phyloP scores from a whole-genome alignment of 2,113 vertebrate species.

The Tapirus terrestris region DNA sequence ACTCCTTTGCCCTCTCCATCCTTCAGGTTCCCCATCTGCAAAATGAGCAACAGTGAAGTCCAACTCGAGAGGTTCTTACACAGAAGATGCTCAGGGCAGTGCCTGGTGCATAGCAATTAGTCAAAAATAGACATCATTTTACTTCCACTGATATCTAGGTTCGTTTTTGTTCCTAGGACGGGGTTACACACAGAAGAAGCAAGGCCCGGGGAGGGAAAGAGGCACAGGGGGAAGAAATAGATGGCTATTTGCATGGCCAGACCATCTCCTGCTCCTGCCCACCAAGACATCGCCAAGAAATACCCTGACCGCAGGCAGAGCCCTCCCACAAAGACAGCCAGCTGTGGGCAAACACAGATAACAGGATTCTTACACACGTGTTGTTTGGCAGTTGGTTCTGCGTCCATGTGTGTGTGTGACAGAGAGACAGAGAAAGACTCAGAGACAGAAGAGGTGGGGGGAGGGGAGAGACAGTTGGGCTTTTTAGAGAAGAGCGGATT shows the following conservation, averaged over 20 bases:
- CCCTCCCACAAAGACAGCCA: not conserved
- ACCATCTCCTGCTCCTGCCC: too few relatives aligned
- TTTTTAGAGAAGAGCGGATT: not conserved
- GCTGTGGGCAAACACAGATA: too few relatives aligned
- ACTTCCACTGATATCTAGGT: accelerated
- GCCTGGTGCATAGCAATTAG: accelerated
- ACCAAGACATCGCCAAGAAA: not conserved
- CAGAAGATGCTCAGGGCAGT: accelerated
- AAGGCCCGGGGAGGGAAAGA: not conserved
- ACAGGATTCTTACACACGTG: not conserved
- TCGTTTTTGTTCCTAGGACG: accelerated
- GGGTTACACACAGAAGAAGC: not conserved
- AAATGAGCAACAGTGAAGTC: not conserved
- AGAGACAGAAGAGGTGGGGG: not conserved
- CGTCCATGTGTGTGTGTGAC: not conserved
- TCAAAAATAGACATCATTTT: accelerated
- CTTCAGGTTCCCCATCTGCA: not conserved
- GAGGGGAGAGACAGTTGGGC: not conserved
- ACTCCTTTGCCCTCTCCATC: not conserved
- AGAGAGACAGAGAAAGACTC: too few relatives aligned
- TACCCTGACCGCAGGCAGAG: too few relatives aligned
- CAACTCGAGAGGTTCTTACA: accelerated
- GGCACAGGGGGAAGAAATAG: too few relatives aligned
- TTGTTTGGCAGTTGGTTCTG: not conserved
- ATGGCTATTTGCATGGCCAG: not conserved